Conservation (phyloP, 2,888 invertebrate species). For the Eristalis intricaria region DNA sequence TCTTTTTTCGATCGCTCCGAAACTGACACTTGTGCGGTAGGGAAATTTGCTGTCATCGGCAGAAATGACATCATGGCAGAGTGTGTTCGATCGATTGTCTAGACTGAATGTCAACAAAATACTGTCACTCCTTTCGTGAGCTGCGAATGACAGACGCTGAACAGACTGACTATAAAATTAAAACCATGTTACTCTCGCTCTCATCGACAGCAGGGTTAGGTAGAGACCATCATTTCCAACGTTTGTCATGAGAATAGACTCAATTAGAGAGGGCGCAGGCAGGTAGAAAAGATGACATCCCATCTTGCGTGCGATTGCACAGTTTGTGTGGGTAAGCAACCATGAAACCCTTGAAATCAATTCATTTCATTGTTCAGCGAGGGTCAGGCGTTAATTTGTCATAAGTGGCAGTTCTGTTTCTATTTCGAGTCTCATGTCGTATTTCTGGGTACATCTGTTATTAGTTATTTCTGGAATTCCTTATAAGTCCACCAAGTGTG, state of each 20-base stretch:
- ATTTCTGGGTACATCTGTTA: neutral
- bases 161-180: neutral
- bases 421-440: neutral
- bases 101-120: neutral
- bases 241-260: neutral
- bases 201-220: neutral
- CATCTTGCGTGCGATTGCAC: neutral
- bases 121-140: neutral
- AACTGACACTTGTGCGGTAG: neutral
- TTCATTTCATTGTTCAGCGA: neutral
- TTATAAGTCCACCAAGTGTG: neutral
- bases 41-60: neutral
- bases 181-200: neutral
- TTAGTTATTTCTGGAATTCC: slow-evolving; percentile 1
- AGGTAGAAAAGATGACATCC: neutral
- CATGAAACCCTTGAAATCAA: neutral
- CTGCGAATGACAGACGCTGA: neutral
- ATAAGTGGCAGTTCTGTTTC: neutral
- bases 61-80: neutral
- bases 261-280: neutral
- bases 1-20: neutral
- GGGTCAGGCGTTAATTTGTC: neutral
- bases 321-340: neutral
- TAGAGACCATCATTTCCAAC: neutral
- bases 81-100: neutral